phyloP scores from a whole-genome alignment of 2,888 invertebrate genomes.

The Erebia aethiops region DNA sequence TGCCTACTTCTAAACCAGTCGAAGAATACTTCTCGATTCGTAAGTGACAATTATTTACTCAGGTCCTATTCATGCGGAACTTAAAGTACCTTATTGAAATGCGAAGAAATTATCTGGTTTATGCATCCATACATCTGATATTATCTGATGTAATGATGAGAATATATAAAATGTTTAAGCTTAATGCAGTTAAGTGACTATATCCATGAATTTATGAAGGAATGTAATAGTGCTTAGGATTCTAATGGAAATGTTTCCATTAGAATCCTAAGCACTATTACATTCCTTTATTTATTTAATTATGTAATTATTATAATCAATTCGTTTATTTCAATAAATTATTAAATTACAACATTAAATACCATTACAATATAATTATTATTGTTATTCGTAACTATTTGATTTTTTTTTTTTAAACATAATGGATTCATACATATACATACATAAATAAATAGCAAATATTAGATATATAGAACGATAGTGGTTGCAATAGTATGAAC shows the following conservation, averaged over 20 bases:
- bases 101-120: slow-evolving; percentile 18
- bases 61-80: slow-evolving; percentile 4
- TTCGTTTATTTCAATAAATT: too few relatives aligned
- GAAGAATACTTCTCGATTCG: background rate
- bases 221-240: slow-evolving; percentile 15
- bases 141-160: slow-evolving; percentile 15
- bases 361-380: too few relatives aligned
- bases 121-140: slow-evolving; percentile 14
- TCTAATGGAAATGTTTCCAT: slow-evolving; percentile 19
- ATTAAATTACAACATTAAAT: too few relatives aligned
- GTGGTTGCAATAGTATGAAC: too few relatives aligned
- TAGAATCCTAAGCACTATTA: slow-evolving; percentile 15
- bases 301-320: slow-evolving; percentile 17
- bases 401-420: too few relatives aligned
- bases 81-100: slow-evolving; percentile 10
- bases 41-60: slow-evolving; percentile 9
- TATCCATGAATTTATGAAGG: slow-evolving; percentile 16
- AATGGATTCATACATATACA: too few relatives aligned
- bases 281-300: slow-evolving; percentile 17
- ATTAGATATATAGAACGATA: too few relatives aligned
- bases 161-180: slow-evolving; percentile 16
- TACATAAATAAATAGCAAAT: too few relatives aligned
- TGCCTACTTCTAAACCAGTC: background rate
- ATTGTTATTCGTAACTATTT: too few relatives aligned
- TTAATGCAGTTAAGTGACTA: slow-evolving; percentile 17